Base-by-base conservation (phyloP, 2,797 vertebrate species). In the Sebastes umbrosus region DNA sequence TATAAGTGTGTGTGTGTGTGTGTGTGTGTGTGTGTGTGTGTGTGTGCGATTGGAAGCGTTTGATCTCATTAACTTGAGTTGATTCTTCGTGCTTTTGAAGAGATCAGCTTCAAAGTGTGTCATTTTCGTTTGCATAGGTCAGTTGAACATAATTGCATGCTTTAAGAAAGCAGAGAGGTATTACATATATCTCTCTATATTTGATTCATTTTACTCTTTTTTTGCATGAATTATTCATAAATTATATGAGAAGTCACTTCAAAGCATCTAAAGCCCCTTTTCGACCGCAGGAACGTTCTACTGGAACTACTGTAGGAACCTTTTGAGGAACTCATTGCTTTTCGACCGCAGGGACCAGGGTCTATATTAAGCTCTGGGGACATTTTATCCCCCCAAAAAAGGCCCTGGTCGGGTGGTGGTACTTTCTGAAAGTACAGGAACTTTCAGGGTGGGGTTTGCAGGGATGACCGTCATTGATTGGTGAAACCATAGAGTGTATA, bases 31-130 rank as follows among this genome's bases (percentile, higher is more conserved):
- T 58, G 36, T 3, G 13, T 14, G 59, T 50, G 36, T 3, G 8
- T 63, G 16, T 29, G 58, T 57, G 36, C 22, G n/a, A 34, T 39
- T 71, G 57, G 10, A 77, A 24, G 62, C 43, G 71, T 77, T 63
- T 77, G 68, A 85, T 83, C 36, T 78, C 59, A 86, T 83, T 83
- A 81, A 78, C 75, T 46, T 32, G 32, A 66, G 67, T 68, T 79
- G 59, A 84, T 66, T 86, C 36, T 74, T 27, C 6, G 22, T 39
- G 69, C 65, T 74, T 82, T 84, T 69, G 60, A 79, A 70, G 68
- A 77, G 50, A 81, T 71, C 52, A 18, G 50, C 80, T 59, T 84
- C 67, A 76, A 66, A 74, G 65, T 25, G n/a, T 39, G 32, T 72
- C 27, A 74, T 74, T 67, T 79, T 50, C 58, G 68, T 70, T 57